These are phyloP conservation scores for Rhabdomys pumilio DNA, from an alignment of 2,797 vertebrate species.

Conservation along the genomic window DNA sequence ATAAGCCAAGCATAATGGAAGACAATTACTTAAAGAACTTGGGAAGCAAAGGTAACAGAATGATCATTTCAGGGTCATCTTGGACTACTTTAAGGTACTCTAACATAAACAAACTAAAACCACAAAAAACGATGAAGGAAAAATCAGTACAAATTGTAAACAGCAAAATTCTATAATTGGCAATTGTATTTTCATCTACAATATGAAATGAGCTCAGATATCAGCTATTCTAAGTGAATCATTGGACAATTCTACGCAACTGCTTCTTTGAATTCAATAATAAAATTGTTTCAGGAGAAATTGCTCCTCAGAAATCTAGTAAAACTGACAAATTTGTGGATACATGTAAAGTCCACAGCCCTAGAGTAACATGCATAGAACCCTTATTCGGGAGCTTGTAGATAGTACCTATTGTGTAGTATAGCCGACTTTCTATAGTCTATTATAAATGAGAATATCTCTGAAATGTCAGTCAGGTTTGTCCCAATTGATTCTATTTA, in stretches of 20 bases:
- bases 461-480: not conserved
- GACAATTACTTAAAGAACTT: not conserved
- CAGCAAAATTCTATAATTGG: not conserved
- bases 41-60: too few relatives aligned
- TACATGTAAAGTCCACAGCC: fast-evolving
- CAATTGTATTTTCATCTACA: not conserved
- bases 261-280: not conserved
- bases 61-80: not conserved
- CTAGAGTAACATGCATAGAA: not conserved
- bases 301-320: not conserved
- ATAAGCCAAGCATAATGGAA: not conserved
- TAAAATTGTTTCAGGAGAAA: not conserved
- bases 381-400: fast-evolving
- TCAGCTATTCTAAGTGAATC: not conserved
- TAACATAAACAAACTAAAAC: not conserved
- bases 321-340: not conserved
- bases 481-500: too few relatives aligned
- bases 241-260: not conserved
- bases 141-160: not conserved
- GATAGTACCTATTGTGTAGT: not conserved
- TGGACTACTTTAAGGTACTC: not conserved
- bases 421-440: not conserved
- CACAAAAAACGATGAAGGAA: not conserved
- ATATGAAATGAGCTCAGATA: not conserved
- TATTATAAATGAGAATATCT: not conserved